Percentiles rank a stretch among this genome's conserved stretches.
phyloP scores from a whole-genome alignment of 2,888 invertebrate genomes.

The Callyntrura sp. region DNA sequence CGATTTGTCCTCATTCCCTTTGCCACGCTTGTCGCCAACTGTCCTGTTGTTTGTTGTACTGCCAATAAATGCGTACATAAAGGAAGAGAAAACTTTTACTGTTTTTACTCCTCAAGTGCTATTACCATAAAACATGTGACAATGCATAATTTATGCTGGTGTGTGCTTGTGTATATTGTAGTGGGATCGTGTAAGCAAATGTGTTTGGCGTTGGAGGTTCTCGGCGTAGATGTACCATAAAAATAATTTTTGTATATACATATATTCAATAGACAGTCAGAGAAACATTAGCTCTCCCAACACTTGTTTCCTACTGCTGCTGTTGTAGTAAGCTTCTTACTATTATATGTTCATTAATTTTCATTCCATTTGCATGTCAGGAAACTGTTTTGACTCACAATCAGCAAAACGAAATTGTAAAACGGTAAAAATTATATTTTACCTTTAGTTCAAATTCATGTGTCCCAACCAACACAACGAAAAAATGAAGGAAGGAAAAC shows the following conservation, averaged over 20 bases:
- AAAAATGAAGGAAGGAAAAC: not conserved
- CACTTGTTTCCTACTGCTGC: not conserved
- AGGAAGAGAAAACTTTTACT: conserved; percentile 38
- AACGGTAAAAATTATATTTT: conserved; percentile 35
- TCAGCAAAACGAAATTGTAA: conserved; percentile 7
- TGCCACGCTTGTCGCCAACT: conserved; percentile 31
- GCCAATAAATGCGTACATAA: conserved; percentile 33
- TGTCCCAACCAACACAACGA: conserved; percentile 2
- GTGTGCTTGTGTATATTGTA: not conserved
- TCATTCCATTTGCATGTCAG: not conserved
- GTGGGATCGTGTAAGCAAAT: too few relatives aligned
- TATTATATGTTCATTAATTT: not conserved
- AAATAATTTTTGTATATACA: not conserved
- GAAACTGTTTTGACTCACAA: not conserved
- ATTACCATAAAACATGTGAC: conserved; percentile 35
- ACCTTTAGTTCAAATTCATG: conserved; percentile 44
- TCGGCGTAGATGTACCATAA: too few relatives aligned
- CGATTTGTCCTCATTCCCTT: conserved; percentile 73
- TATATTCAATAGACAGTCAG: not conserved
- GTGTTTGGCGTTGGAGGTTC: not conserved
- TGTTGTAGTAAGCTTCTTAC: not conserved
- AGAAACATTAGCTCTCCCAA: not conserved
- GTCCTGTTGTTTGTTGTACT: conserved; percentile 46
- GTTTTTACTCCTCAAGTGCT: conserved; percentile 26
- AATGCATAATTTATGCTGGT: conserved; percentile 25